Conservation (phyloP, 2,113 vertebrate species). For the Ramphastos sulfuratus region DNA sequence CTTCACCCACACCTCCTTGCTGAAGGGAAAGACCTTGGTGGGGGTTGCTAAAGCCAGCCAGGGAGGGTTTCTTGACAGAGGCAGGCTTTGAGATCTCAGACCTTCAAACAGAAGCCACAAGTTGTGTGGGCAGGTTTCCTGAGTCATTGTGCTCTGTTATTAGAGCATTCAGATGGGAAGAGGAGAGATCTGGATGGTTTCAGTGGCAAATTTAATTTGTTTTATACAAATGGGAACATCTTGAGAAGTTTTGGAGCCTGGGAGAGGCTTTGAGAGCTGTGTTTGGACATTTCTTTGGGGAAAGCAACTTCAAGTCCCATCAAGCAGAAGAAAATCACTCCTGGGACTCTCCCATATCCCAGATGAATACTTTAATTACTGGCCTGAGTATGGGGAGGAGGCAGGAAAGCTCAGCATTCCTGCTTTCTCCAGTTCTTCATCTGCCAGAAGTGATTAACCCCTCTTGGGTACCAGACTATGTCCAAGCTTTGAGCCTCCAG, state of each 20-base stretch:
- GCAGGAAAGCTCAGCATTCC: neutral
- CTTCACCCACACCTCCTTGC: neutral
- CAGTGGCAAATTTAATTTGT: conserved; percentile 51
- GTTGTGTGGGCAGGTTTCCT: conserved; percentile 45
- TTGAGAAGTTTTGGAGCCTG: conserved; percentile 38
- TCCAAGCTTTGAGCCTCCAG: neutral
- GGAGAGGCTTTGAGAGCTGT: conserved; percentile 30
- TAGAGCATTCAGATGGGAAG: conserved; percentile 34
- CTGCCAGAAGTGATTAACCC: neutral
- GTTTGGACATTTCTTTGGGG: conserved; percentile 28
- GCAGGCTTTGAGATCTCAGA: neutral
- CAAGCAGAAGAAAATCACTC: conserved; percentile 31
- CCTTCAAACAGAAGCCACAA: conserved; percentile 54
- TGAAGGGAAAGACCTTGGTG: neutral
- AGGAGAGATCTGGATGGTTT: neutral
- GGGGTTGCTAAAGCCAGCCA: neutral
- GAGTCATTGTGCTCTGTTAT: conserved; percentile 26
- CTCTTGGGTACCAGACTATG: neutral
- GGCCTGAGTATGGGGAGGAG: neutral
- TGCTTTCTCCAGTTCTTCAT: neutral
- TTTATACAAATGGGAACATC: conserved; percentile 63
- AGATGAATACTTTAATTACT: conserved; percentile 19
- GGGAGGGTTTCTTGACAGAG: neutral
- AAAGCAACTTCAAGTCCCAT: conserved; percentile 49
- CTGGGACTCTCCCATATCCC: neutral